Evolutionary conservation across 2,113 vertebrate species (phyloP).

Genomic region (Hassar affinis): DNA sequence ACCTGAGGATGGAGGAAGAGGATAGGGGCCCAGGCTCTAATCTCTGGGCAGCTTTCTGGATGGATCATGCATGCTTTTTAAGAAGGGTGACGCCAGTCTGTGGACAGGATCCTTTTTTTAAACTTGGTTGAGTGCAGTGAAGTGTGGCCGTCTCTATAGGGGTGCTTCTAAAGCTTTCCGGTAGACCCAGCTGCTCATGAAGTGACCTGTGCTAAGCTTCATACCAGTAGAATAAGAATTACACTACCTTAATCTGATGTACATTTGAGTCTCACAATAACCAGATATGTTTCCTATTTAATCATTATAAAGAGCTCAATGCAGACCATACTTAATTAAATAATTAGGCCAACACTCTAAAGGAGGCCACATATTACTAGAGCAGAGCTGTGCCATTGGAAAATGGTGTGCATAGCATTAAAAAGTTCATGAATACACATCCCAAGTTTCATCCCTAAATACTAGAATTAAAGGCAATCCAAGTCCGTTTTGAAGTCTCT

Average conservation of each 20-base stretch:
- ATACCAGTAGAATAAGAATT: conserved; percentile 19
- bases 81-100: background rate
- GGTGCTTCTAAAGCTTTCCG: conserved; percentile 12
- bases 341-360: background rate
- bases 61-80: conserved; percentile 25
- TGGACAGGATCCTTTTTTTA: conserved; percentile 14
- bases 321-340: background rate
- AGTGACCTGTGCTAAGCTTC: conserved; percentile 22
- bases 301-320: background rate
- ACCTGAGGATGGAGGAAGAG: conserved; percentile 59
- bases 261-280: background rate
- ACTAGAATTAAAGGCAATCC: conserved; percentile 26
- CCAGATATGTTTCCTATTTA: background rate
- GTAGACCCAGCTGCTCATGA: background rate
- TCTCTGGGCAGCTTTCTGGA: conserved; percentile 39
- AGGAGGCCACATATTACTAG: background rate
- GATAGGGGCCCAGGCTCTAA: conserved; percentile 33
- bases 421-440: conserved; percentile 1
- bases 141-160: conserved; percentile 7
- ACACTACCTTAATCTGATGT: conserved; percentile 3
- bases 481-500: conserved; percentile 6
- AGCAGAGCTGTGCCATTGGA: background rate
- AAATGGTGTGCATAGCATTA: background rate
- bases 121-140: conserved; percentile 17
- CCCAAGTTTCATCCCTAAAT: background rate